These are phyloP conservation scores for Malachius bipustulatus DNA, from an alignment of 2,888 invertebrate species.

Conservation along the genomic window DNA sequence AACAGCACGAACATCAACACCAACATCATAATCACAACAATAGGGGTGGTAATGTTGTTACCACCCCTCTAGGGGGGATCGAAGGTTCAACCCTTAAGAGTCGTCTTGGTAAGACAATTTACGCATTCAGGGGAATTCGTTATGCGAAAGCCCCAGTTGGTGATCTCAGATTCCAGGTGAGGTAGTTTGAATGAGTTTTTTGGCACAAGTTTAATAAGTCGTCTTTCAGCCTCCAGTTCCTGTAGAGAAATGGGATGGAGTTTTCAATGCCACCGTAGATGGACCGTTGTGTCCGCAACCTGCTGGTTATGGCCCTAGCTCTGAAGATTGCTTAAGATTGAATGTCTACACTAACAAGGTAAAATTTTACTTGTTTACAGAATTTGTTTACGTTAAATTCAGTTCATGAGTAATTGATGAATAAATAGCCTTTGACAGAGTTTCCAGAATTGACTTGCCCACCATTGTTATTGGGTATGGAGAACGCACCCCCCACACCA, in stretches of 20 bases:
- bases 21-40: too few relatives aligned
- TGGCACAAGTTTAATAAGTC: too few relatives aligned
- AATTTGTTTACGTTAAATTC: too few relatives aligned
- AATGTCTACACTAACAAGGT: slow-evolving; percentile 47
- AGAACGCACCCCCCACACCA: too few relatives aligned
- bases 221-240: slow-evolving; percentile 28
- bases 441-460: slow-evolving; percentile 2
- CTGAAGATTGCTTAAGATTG: slow-evolving; percentile 51
- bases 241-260: slow-evolving; percentile 26
- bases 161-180: slow-evolving; percentile 34
- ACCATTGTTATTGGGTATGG: slow-evolving; percentile 2
- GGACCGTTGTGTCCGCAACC: slow-evolving; percentile 30
- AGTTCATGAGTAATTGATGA: too few relatives aligned
- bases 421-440: too few relatives aligned
- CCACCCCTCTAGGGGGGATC: slow-evolving; percentile 24
- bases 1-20: too few relatives aligned
- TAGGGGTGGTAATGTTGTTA: too few relatives aligned
- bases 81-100: slow-evolving; percentile 26
- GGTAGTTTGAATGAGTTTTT: too few relatives aligned
- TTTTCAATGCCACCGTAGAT: slow-evolving; percentile 29
- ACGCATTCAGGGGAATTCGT: slow-evolving; percentile 26
- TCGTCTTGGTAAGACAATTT: slow-evolving; percentile 25
- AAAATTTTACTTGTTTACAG: too few relatives aligned
- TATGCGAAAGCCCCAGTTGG: slow-evolving; percentile 29
- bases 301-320: slow-evolving; percentile 26